Base-by-base conservation (phyloP, 1,140 invertebrate species). In the Drosophila sturtevanti region DNA sequence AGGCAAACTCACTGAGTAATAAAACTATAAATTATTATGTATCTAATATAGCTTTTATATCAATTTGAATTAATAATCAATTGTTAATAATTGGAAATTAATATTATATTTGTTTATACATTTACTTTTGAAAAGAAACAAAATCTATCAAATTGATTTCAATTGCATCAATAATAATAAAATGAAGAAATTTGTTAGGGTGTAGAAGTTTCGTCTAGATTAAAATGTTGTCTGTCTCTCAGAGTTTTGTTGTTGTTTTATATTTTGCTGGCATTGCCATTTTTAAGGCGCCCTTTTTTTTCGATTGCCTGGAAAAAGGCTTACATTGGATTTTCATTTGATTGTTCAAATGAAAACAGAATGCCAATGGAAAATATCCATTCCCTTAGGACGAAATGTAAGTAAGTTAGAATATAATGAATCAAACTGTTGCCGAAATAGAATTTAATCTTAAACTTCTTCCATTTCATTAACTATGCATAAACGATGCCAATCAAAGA, bases 301-400 rank as follows among this genome's bases (percentile, higher is more conserved):
- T 71, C 76, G 79, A 81, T 87, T 79, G 79, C 81, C 77, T 87
- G 84, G 79, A 84, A 89, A 87, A 71, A 81, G 84, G 84, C 74
- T 89, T 89, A 87, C 84, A 87, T 84, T 77, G 79, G 84, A 89
- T 89, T 87, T 79, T 84, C 79, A 89, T 87, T 87, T 87, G 79
- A 84, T 89, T 87, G 84, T 76, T 67, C 61, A 65, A 89, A 82
- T 73, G 64, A 86, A 87, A 87, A 60, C 72, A 79, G 62, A 71
- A 85, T 70, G 24, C 65, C 66, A 64, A 22, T 16, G 48, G 38
- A 14, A 61, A 54, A 35, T 54, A 60, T 41, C 31, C 38, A 18
- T 41, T 61, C 54, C 64, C 14, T 54, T 69, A 69, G 68, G 18
- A 11, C 44, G 18, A 51, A 74, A 58, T 68, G 71, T 51, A 37